A percentile compares a stretch with the other conserved stretches of the same genome.
phyloP scores from a whole-genome alignment of 2,797 vertebrate species.

The Notolepis coatsorum region DNA sequence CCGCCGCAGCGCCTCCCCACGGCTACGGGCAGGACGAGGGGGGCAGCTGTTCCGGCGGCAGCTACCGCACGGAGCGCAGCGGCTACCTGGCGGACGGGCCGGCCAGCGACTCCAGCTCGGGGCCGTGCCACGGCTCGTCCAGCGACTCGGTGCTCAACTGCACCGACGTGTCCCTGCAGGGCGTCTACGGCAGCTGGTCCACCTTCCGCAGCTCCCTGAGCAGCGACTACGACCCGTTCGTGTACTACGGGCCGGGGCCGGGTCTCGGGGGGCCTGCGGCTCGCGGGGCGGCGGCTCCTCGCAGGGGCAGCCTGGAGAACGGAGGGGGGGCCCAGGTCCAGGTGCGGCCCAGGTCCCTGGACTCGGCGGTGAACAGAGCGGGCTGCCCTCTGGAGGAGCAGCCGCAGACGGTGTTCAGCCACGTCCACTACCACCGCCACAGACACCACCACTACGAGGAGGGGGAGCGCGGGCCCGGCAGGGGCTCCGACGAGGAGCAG shows the following conservation, averaged over 20 bases:
- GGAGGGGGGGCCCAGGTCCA: slow-evolving; percentile 73
- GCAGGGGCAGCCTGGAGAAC: slow-evolving; percentile 62
- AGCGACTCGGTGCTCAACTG: slow-evolving; percentile 97
- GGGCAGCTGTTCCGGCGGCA: slow-evolving; percentile 91
- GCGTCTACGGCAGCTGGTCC: slow-evolving; percentile 96
- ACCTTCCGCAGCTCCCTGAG: slow-evolving; percentile 97
- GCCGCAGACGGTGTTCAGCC: slow-evolving; percentile 88
- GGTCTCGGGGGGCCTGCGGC: slow-evolving; percentile 68
- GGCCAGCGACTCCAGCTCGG: slow-evolving; percentile 96
- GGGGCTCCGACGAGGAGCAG: slow-evolving; percentile 81
- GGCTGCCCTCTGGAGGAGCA: slow-evolving; percentile 76
- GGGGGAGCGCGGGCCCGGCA: slow-evolving; percentile 69
- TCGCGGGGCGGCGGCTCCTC: slow-evolving; percentile 45
- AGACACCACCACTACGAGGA: slow-evolving; percentile 93
- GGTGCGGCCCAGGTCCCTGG: slow-evolving; percentile 86
- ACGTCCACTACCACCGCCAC: slow-evolving; percentile 94
- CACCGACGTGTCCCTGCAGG: slow-evolving; percentile 94
- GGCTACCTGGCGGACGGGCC: slow-evolving; percentile 96
- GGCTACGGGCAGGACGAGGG: slow-evolving; percentile 85
- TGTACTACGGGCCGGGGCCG: slow-evolving; percentile 85
- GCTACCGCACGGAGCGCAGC: slow-evolving; percentile 92
- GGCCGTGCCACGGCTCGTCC: slow-evolving; percentile 95
- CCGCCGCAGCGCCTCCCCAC: slow-evolving; percentile 50
- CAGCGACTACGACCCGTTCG: slow-evolving; percentile 94
- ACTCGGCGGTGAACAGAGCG: slow-evolving; percentile 82